Base-by-base conservation (phyloP, 2,888 invertebrate genomes). In the Drosophila crucigera region DNA sequence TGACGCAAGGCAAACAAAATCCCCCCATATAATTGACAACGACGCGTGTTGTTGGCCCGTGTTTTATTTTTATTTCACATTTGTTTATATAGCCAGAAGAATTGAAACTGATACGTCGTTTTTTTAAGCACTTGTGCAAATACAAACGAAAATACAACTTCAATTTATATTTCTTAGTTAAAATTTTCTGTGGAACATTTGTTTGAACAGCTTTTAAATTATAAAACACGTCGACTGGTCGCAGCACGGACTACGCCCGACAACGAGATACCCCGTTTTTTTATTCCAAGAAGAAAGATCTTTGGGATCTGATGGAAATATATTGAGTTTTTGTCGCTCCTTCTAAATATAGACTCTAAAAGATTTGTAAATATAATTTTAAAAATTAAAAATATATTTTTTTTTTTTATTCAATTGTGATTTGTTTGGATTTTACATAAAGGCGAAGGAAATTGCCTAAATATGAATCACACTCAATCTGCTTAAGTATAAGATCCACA, bases 151-250 rank as follows among this genome's bases (percentile, higher is more conserved):
- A 62, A 55, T 35, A 54, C 49, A 52, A 54, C 43, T 55, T 72
- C 5, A 63, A 52, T 56, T 61, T 25, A 11, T 33, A 22, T n/a
- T 28, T 60, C 54, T 43, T 11, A 6, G 14, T 25, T 56, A 11
- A 30, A 31, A 35, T 55, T 47, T 49, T 2, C 22, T 7, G 41
- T 25, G 58, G 11, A 33, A 39, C 67, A 66, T 64, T 43, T 59
- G 47, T 58, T 64, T 68, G 31, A 71, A 50, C 68, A 66, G 55
- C 69, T 80, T 85, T 83, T 65, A 60, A 75, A 85, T 76, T 61
- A 67, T 2, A 43, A 68, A 52, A 43, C 30, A 43, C 41, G 41
- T 9, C 28, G 39, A 19, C 22, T 14, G 16, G 16, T 1, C 19
- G 2, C 10, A 1, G 5, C 2, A 19, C 3, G 5, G 28, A 16